phyloP scores from a whole-genome alignment of 1,140 invertebrate species.

The Zaprionus ornatus region DNA sequence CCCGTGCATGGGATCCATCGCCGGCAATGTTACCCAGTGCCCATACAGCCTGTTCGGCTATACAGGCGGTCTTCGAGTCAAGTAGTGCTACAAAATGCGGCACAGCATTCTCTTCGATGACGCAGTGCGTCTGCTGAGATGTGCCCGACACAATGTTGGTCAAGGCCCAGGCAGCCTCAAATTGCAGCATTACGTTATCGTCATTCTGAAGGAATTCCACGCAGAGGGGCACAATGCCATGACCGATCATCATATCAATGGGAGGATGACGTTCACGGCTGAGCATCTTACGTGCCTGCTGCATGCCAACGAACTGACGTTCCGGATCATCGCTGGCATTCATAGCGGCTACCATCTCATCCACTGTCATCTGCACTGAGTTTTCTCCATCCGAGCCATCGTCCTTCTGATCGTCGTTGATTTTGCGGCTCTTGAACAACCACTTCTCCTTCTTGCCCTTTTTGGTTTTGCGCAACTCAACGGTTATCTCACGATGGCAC shows the following conservation, averaged over 20 bases:
- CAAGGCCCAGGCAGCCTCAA: slow-evolving; percentile 98
- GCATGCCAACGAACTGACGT: slow-evolving; percentile 88
- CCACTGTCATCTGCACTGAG: slow-evolving; percentile 84
- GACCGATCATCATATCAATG: slow-evolving; percentile 94
- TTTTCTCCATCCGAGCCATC: slow-evolving; percentile 69
- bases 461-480: slow-evolving; percentile 93
- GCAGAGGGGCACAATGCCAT: slow-evolving; percentile 94
- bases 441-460: slow-evolving; percentile 95
- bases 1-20: slow-evolving; percentile 91
- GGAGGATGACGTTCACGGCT: slow-evolving; percentile 97
- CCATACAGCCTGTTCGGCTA: slow-evolving; percentile 98
- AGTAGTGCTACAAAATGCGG: slow-evolving; percentile 93
- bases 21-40: slow-evolving; percentile 99
- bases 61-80: slow-evolving; percentile 88
- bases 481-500: slow-evolving; percentile 92
- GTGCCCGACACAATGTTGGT: slow-evolving; percentile 99
- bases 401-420: slow-evolving; percentile 86
- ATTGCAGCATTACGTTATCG: slow-evolving; percentile 92
- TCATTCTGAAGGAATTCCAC: slow-evolving; percentile 90
- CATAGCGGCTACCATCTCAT: slow-evolving; percentile 88
- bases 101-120: slow-evolving; percentile 94
- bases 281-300: slow-evolving; percentile 93
- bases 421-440: slow-evolving; percentile 96
- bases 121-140: slow-evolving; percentile 93
- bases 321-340: slow-evolving; percentile 86